phyloP scores from a whole-genome alignment of 2,888 invertebrate species.

The Halocaridina rubra region DNA sequence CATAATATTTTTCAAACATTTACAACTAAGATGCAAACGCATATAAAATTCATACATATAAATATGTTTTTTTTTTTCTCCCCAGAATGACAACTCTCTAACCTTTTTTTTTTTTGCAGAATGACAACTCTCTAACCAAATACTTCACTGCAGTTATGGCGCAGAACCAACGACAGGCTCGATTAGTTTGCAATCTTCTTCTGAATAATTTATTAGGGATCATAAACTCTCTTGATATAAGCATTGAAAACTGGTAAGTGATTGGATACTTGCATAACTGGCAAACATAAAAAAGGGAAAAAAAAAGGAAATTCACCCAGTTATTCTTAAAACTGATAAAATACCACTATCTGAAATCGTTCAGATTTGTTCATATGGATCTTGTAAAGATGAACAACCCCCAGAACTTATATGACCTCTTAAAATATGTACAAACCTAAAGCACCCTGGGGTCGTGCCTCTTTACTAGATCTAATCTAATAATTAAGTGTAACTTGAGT shows the following conservation, averaged over 20 bases:
- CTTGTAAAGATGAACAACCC: too few relatives aligned
- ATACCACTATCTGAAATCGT: neutral
- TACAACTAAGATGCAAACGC: neutral
- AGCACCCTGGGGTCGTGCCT: too few relatives aligned
- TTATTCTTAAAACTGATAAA: neutral
- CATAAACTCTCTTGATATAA: slow-evolving; percentile 1
- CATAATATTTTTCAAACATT: neutral
- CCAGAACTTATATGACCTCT: too few relatives aligned
- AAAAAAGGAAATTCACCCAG: neutral
- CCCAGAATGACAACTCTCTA: too few relatives aligned
- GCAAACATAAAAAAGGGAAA: neutral
- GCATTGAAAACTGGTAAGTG: slow-evolving; percentile 22
- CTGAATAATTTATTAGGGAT: slow-evolving; percentile 10
- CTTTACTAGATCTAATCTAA: too few relatives aligned
- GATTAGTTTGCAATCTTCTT: slow-evolving; percentile 28
- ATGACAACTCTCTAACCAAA: neutral
- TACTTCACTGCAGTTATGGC: slow-evolving; percentile 35
- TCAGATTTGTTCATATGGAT: too few relatives aligned
- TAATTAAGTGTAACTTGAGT: too few relatives aligned
- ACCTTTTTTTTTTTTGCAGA: neutral
- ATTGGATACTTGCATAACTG: neutral
- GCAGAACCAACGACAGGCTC: neutral
- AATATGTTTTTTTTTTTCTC: too few relatives aligned
- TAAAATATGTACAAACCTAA: too few relatives aligned
- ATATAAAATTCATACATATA: too few relatives aligned